Conservation (phyloP, 2,113 vertebrate genomes). For the Malurus alboscapulatus region DNA sequence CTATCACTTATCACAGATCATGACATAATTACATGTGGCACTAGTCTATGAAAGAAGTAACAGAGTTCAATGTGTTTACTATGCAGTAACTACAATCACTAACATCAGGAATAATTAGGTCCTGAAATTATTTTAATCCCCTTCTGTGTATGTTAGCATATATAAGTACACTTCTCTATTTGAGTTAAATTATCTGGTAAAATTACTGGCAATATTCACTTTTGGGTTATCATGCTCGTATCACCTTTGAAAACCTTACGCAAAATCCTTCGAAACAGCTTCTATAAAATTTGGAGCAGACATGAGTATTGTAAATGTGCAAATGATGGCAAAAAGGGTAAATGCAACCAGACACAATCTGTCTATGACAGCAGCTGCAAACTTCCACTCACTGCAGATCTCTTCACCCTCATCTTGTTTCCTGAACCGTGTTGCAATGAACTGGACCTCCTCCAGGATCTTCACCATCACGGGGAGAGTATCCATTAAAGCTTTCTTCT, state of each 20-base stretch:
- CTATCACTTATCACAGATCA: background rate
- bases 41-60: constrained; percentile 8
- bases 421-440: constrained; percentile 83
- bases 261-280: constrained; percentile 90
- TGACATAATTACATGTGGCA: background rate
- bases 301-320: constrained; percentile 90
- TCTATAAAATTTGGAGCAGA: constrained; percentile 90
- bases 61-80: background rate
- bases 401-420: constrained; percentile 85
- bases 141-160: constrained; percentile 23
- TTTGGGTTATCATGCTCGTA: background rate
- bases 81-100: constrained; percentile 20
- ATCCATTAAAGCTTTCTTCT: constrained; percentile 70
- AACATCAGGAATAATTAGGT: background rate
- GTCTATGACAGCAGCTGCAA: constrained; percentile 88
- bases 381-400: constrained; percentile 89
- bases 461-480: constrained; percentile 75
- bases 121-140: constrained; percentile 39
- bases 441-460: constrained; percentile 87
- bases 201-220: background rate
- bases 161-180: constrained; percentile 39
- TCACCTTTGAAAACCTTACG: constrained; percentile 61
- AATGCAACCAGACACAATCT: constrained; percentile 89
- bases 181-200: background rate
- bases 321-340: constrained; percentile 88